Evolutionary conservation across 2,888 invertebrate genomes (phyloP).

Genomic region (Deilephila elpenor): DNA sequence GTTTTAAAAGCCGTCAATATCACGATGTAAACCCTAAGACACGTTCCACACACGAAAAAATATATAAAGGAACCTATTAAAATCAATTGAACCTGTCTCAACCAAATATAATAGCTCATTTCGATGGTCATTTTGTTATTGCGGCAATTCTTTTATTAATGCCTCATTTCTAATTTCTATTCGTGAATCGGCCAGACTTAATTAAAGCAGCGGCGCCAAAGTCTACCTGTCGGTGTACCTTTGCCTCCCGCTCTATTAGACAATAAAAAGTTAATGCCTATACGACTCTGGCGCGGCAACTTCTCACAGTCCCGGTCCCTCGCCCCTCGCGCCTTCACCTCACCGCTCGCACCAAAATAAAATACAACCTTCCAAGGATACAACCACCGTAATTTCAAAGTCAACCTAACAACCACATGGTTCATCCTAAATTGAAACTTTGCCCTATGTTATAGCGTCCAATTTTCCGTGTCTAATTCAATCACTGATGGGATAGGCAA

Average conservation of each 20-base stretch:
- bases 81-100: conserved; percentile 29
- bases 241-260: conserved; percentile 79
- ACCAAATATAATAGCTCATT: conserved; percentile 39
- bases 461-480: conserved; percentile 41
- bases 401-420: conserved; percentile 52
- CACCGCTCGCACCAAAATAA: conserved; percentile 67
- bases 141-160: conserved; percentile 57
- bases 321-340: conserved; percentile 53
- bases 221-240: conserved; percentile 79
- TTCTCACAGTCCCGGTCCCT: conserved; percentile 73
- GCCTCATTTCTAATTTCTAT: conserved; percentile 58
- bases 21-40: not conserved
- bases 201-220: conserved; percentile 80
- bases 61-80: conserved; percentile 4
- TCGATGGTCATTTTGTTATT: conserved; percentile 37
- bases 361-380: conserved; percentile 83
- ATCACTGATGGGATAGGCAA: conserved; percentile 27
- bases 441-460: conserved; percentile 42
- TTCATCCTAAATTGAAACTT: conserved; percentile 54
- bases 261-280: conserved; percentile 81
- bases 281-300: conserved; percentile 73
- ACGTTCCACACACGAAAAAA: not conserved
- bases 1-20: not conserved
- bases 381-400: conserved; percentile 79
- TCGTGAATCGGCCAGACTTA: conserved; percentile 72